phyloP scores from a whole-genome alignment of 37 sponge, comb jelly and placozoan species.

The Agelas oroides region DNA sequence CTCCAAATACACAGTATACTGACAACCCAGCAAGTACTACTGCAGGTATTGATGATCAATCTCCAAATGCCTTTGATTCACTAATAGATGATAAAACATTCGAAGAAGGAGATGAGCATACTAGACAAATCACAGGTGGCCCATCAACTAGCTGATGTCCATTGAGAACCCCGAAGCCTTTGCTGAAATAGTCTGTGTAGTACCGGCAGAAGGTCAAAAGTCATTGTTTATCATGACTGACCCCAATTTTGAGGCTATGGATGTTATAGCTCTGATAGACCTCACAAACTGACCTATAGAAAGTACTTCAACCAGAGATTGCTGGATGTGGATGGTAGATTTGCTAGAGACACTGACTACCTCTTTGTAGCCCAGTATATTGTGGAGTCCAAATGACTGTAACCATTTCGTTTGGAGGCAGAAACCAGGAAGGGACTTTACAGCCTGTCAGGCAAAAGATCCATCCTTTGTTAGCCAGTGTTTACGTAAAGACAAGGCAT shows the following conservation, averaged over 20 bases:
- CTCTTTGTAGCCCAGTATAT: constrained; percentile 42
- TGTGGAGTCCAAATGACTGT: constrained; percentile 34
- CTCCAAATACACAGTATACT: too few species aligned
- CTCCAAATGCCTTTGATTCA: not conserved
- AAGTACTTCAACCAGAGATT: constrained; percentile 35
- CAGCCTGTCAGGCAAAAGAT: not conserved
- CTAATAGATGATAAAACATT: constrained; percentile 3
- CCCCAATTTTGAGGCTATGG: constrained; percentile 28
- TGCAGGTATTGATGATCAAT: not conserved
- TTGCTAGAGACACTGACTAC: constrained; percentile 43
- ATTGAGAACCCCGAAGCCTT: constrained; percentile 33
- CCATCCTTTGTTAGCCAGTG: not conserved
- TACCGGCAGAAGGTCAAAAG: constrained; percentile 26
- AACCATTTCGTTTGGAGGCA: not conserved
- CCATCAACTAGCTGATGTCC: constrained; percentile 7
- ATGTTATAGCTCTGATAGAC: not conserved
- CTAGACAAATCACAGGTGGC: constrained; percentile 17
- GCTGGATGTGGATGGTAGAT: constrained; percentile 35
- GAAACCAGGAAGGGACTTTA: not conserved
- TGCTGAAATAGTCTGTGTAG: too few species aligned
- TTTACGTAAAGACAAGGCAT: constrained; percentile 34
- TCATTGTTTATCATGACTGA: constrained; percentile 37
- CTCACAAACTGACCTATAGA: constrained; percentile 29
- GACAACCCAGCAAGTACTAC: not conserved
- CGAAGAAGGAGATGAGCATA: constrained; percentile 36